Conservation (phyloP, 2,888 invertebrate species). For the Neoaliturus tenellus region DNA sequence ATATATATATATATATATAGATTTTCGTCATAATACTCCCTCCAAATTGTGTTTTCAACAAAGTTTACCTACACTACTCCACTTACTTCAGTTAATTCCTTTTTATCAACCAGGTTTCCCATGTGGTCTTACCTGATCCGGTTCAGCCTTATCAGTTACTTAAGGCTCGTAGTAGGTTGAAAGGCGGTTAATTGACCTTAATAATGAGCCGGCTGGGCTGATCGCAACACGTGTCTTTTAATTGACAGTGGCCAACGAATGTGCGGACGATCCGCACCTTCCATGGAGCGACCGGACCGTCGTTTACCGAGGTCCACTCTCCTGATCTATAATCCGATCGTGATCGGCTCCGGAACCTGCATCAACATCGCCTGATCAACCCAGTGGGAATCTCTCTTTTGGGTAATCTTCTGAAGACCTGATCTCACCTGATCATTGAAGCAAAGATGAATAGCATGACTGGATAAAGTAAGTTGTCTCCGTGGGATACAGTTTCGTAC, state of each 20-base stretch:
- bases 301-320: not conserved
- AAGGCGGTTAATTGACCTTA: not conserved
- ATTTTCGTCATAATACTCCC: too few species aligned
- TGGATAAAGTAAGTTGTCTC: not conserved
- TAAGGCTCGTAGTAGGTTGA: too few species aligned
- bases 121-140: too few species aligned
- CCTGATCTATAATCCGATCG: slow-evolving; percentile 28
- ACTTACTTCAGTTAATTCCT: too few species aligned
- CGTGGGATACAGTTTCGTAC: not conserved
- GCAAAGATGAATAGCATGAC: not conserved
- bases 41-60: too few species aligned
- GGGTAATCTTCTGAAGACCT: not conserved
- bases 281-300: not conserved
- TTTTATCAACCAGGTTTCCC: too few species aligned
- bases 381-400: not conserved
- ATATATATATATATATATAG: too few species aligned
- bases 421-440: not conserved
- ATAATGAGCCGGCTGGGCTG: not conserved
- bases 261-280: not conserved
- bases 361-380: not conserved
- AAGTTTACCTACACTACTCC: too few species aligned
- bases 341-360: not conserved
- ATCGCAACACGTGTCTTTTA: slow-evolving; percentile 9
- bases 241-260: slow-evolving; percentile 8
- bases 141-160: too few species aligned